Evolutionary conservation across 2,113 vertebrate genomes (phyloP), one percentile per base, ranked within the genome.

Genomic region (Cynopterus brachyotis): DNA sequence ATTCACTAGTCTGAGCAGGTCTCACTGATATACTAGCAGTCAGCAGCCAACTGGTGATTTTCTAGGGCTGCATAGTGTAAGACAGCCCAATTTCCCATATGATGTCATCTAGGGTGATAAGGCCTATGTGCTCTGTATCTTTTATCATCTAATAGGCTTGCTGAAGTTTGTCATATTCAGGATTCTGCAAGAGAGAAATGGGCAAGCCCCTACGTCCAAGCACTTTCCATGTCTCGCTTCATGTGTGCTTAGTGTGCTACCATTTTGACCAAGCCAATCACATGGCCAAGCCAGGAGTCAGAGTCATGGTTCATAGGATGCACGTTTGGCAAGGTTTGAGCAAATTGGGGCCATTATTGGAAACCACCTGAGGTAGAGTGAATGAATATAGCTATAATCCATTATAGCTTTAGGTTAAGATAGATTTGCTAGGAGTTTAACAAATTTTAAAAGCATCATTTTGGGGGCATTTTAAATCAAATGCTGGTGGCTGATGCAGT

Each of bases 361-460:
- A 37, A 32, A 16, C 50, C 13, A 6, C 30, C 45, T 50, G 40
- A 53, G 55, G 17, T 6, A 57, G 0, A 64, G 42, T 19, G 2
- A 70, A 45, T 59, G 66, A 83, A 50, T 11, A 45, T 0, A 40
- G 35, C 11, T 47, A 47, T 47, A 47, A n/a, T 12, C n/a, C 66
- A 72, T 70, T 45, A 28, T 37, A 57, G 11, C 45, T 37, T 94
- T 55, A 19, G 50, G 75, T 55, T 67, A 78, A 78, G 91, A 85
- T 37, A 82, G 16, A 75, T 79, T 94, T 92, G 55, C 42, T 19
- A 81, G 4, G 35, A 83, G 15, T 70, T 91, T 79, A 89, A 92
- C 53, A 88, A 88, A 84, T 88, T 90, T 92, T 35, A 84, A 55
- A 62, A 62, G 69, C 42, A 94, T 89, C 62, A 89, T 91, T 95